Percentiles rank a stretch among this genome's conserved stretches.
These are phyloP conservation scores for Diarsia dahlii DNA, from an alignment of 2,888 invertebrate species.

Conservation along the genomic window DNA sequence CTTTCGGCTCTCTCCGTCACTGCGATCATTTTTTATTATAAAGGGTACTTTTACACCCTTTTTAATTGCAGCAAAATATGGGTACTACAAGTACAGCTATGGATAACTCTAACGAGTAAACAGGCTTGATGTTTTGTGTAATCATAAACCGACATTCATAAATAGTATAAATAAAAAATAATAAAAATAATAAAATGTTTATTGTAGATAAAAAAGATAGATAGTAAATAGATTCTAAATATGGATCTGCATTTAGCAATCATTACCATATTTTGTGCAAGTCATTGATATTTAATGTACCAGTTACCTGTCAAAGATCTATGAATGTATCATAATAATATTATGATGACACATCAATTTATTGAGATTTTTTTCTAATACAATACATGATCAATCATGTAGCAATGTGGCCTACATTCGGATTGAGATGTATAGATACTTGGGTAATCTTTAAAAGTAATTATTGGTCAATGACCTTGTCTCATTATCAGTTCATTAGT, in stretches of 20 bases:
- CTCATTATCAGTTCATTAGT: conserved; percentile 1
- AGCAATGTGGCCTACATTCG: conserved; percentile 11
- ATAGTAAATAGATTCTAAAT: background rate
- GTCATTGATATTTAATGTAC: conserved; percentile 21
- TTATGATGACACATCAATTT: background rate
- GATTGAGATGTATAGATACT: background rate
- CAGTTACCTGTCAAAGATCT: conserved; percentile 1
- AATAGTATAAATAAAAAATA: background rate
- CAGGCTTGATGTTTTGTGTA: background rate
- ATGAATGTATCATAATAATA: background rate
- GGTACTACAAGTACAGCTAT: background rate
- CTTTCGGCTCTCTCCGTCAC: no score
- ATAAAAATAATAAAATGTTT: no score
- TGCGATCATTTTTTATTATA: no score
- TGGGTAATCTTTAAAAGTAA: conserved; percentile 7
- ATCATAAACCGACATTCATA: background rate
- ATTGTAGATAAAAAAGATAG: no score
- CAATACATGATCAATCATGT: conserved; percentile 13
- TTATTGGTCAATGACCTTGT: conserved; percentile 8
- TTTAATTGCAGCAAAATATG: background rate
- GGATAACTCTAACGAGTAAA: background rate
- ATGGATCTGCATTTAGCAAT: background rate
- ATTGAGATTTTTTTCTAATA: background rate
- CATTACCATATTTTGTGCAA: conserved; percentile 16
- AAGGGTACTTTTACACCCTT: no score